Evolutionary conservation across 2,797 vertebrate genomes (phyloP), one percentile per base, ranked within the genome.

Genomic region (Oceanodroma leucorhoa): DNA sequence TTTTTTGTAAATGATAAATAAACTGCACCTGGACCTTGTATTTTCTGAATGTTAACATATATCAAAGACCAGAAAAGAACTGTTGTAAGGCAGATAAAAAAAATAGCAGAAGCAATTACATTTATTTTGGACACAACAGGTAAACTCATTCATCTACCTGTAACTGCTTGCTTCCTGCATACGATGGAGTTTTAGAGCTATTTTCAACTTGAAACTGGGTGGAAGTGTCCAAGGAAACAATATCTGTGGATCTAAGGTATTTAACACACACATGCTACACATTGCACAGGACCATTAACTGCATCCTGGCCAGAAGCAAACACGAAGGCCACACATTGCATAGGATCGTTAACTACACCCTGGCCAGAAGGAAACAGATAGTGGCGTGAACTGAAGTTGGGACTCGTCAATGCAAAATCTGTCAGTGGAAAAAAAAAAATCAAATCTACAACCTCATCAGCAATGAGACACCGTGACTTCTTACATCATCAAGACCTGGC

Each of bases 1-100:
- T 55, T 48, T 40, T 54, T 61, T 19, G 29, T 76, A 87, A 67
- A 55, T 70, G 13, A 57, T 21, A 82, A 60, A 88, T 36, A 58
- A 92, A 67, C 43, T 73, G 57, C 60, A 94, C 15, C 40, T 70
- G 36, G 51, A 20, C 51, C 76, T 89, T 69, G 19, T 64, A 57
- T 62, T 40, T 90, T 85, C 72, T 66, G 38, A 66, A 30, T 7
- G 1, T 34, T 79, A 55, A 55, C 17, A 30, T 9, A 5, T 40
- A 54, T n/a, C 22, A 76, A 82, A 90, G 9, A 41, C 60, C 51
- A 77, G 55, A 77, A 54, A 79, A 93, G 9, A 69, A 70, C 38
- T 50, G 22, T 19, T 41, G 4, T 30, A 85, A 66, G 4, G 34
- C 5, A 83, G 26, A 64, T 72, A 0, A 32, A 71, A 81, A 36